These are phyloP conservation scores for Salvelinus sp. DNA, from an alignment of 2,113 vertebrate species.

Conservation along the genomic window DNA sequence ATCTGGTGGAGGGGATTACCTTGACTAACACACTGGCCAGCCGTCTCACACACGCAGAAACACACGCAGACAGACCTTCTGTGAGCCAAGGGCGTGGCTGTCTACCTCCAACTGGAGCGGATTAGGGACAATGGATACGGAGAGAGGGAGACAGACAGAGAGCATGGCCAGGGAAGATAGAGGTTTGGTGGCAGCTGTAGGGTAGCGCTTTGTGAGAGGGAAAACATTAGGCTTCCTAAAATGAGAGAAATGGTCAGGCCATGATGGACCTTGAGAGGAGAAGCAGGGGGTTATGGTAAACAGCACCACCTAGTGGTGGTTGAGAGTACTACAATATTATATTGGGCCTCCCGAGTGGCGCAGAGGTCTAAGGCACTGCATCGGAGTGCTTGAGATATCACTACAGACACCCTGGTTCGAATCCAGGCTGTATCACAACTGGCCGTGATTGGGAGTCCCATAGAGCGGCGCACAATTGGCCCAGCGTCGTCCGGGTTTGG, in stretches of 20 bases:
- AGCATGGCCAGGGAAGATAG: constrained; percentile 22
- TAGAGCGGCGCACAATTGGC: too few relatives aligned
- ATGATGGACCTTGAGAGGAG: background rate
- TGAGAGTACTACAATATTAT: background rate
- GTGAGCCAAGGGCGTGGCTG: constrained; percentile 8
- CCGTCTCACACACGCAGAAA: background rate
- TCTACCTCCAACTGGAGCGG: constrained; percentile 27
- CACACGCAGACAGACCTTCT: constrained; percentile 9
- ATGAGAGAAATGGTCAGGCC: background rate
- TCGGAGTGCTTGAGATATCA: too few relatives aligned
- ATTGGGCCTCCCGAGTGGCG: too few relatives aligned
- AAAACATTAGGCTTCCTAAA: constrained; percentile 16
- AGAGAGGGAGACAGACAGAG: background rate
- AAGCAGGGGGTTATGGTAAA: constrained; percentile 4
- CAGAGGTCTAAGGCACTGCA: too few relatives aligned
- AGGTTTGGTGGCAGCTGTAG: constrained; percentile 44
- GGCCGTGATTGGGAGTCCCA: too few relatives aligned
- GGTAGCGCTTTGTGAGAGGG: constrained; percentile 29
- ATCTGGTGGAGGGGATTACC: background rate
- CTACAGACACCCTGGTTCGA: too few relatives aligned
- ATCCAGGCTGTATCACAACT: too few relatives aligned
- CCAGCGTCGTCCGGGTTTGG: too few relatives aligned
- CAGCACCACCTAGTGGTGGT: constrained; percentile 52
- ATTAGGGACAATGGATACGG: constrained; percentile 27
- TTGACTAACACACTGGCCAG: background rate